Evolutionary conservation across 2,888 invertebrate species (phyloP), one percentile per base, ranked within the genome.

Genomic region (Thereva unica): DNA sequence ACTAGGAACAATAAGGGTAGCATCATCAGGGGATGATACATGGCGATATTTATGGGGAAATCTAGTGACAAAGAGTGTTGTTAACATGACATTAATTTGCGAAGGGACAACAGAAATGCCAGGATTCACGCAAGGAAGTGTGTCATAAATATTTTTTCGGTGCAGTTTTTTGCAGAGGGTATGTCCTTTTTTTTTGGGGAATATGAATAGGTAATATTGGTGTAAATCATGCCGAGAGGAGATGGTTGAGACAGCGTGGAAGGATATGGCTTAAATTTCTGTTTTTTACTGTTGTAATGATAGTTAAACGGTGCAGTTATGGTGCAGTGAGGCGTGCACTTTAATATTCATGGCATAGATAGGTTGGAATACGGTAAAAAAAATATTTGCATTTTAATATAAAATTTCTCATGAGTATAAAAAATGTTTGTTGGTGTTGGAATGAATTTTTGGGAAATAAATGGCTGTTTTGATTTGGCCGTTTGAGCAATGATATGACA

Each of bases 31-130:
- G 44, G 53, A 47, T 54, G 53, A 23, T 23, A 10, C 34, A 44
- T 35, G 49, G 8, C 38, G 45, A 40, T 44, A 54, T 64, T 64
- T 55, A 64, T 54, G 55, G 45, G 45, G 34, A 49, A 37, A 38
- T 61, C 59, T 59, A 66, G 59, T 56, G 67, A 52, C 23, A 63
- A 41, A 49, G 49, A 63, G 50, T 41, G 49, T 55, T 67, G 67
- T 63, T 67, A 67, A 67, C 55, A 67, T 63, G 63, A 67, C 63
- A 59, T 67, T 67, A 67, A 67, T 67, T 63, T 67, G 55, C 55
- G 49, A 9, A 37, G 61, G 45, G 45, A 61, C 53, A 66, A 50
- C 61, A 61, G 61, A 61, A 61, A 38, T 34, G 50, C 40, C 12
- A 61, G 49, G 47, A 59, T 61, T 50, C 41, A 50, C 50, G 40